Base-by-base conservation (phyloP, 2,113 vertebrate species). In the Cryptomyrus ogoouensis region DNA sequence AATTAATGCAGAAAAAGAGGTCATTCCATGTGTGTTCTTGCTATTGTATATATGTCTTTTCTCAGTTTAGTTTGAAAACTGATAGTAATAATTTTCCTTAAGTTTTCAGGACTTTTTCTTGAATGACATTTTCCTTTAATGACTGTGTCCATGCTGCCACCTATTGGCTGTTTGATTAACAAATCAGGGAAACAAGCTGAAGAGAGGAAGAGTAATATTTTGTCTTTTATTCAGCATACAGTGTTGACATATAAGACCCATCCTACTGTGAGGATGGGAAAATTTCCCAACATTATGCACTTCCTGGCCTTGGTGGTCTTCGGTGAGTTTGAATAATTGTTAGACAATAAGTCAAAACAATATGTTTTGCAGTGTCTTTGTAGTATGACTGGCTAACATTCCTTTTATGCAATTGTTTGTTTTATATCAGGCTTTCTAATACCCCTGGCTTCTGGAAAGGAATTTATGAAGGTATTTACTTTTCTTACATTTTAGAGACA, bases 261-360 rank as follows among this genome's bases (percentile, higher is more conserved):
- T 86, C 83, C 83, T 27, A 17, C 1, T 27, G n/a, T 47, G 21
- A 86, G 83, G 83, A 86, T 86, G 83, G 83, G 83, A 2, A 86
- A 31, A 47, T 86, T 50, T 27, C 19, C 24, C 24, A 86, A 13
- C 46, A 86, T 50, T 27, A 3, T 27, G 24, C 24, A 50, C 44
- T 47, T 86, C 47, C 83, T 86, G 83, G 46, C 83, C 47, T 86
- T 86, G 83, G 44, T 50, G 83, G 44, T 86, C 83, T 13, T 86
- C 0, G 83, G 83, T 86, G 83, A 86, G 83, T 86, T 3, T 49
- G 24, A 24, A 86, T 17, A 47, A 49, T n/a, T 85, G 9, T 46
- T 47, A 85, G 19, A 44, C 3, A 50, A 85, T 85, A 47, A 17
- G 10, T 21, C 83, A 27, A 50, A 50, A n/a, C 8, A 84, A 84